Evolutionary conservation across 2,797 vertebrate genomes (phyloP), one percentile per base, ranked within the genome.

Genomic region (Siniperca obscura): DNA sequence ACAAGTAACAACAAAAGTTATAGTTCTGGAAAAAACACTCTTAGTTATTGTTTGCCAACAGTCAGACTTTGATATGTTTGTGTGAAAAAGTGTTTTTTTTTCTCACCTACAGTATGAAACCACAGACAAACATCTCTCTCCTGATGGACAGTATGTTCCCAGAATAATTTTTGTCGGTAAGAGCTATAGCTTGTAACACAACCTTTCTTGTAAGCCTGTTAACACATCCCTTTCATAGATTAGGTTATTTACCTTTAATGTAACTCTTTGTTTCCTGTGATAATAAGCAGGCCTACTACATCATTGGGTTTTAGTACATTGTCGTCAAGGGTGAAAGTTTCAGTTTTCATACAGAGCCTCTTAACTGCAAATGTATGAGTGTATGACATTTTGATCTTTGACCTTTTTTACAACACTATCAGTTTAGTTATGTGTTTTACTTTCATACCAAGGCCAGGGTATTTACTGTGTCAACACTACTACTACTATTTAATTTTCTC

Each of bases 71-170:
- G 9, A 25, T 40, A 19, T 30, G 17, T 34, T 44, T 53, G 14
- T 6, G 65, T 56, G 44, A 44, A 21, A 12, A 50, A 44, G 1
- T 27, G 4, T 48, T 21, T 25, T 44, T 25, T 44, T 82, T 78
- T 91, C 38, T 84, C 66, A 65, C 83, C 74, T 34, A 34, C 90
- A 99, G 98, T 98, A 97, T 73, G 98, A 99, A 95, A 99, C 98
- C 60, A 98, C 96, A 60, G 98, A 99, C 92, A 98, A 98, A 87
- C 96, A 99, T 75, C 96, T 99, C 38, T 95, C 96, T 38, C 98
- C 98, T 40, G 98, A 99, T 3, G 97, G 97, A 64, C 96, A 99
- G 81, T 99, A 99, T 0, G 98, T 99, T 61, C 98, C 98, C 81
- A 97, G 98, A 72, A 89, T 99, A 84, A 2, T 99, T 30, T 99